Evolutionary conservation across 2,888 invertebrate genomes (phyloP).

Genomic region (Acanthoscelides obtectus): DNA sequence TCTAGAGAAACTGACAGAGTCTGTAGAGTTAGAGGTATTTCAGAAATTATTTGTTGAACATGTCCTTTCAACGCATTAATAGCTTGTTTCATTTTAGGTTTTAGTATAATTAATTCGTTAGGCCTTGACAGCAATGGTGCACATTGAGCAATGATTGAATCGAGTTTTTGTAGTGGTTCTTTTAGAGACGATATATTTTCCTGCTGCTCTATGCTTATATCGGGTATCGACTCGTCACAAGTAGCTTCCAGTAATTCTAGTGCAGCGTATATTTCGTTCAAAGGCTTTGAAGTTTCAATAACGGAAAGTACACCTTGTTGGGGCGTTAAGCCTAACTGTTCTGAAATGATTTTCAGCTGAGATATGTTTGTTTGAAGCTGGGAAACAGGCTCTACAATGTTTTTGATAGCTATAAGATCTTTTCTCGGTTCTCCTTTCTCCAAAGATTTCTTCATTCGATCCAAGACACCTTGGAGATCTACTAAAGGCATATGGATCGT

Average conservation of each 20-base stretch:
- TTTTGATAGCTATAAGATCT: conserved; percentile 9
- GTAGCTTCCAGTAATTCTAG: not conserved
- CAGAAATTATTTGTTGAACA: conserved; percentile 2
- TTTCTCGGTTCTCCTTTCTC: conserved; percentile 4
- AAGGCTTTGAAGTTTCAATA: not conserved
- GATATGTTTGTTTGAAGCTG: conserved; percentile 13
- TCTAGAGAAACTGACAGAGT: conserved; percentile 12
- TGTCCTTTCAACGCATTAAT: conserved; percentile 8
- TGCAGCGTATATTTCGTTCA: not conserved
- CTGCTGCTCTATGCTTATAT: conserved; percentile 4
- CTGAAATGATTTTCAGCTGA: not conserved
- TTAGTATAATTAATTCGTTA: conserved; percentile 13
- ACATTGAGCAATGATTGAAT: conserved; percentile 7
- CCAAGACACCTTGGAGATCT: not conserved
- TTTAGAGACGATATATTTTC: conserved; percentile 1
- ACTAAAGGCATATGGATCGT: not conserved
- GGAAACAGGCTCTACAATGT: conserved; percentile 8
- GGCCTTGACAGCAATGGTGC: conserved; percentile 12
- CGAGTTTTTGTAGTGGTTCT: conserved; percentile 17
- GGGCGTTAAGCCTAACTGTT: not conserved
- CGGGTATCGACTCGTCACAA: not conserved
- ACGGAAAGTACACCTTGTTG: not conserved
- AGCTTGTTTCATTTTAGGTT: conserved; percentile 16
- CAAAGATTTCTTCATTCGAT: not conserved
- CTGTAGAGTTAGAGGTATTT: conserved; percentile 7